Percentiles rank a stretch among this genome's conserved stretches.
Conservation (phyloP, 2,888 invertebrate genomes). For the Ashinkailepas kermadecensis region DNA sequence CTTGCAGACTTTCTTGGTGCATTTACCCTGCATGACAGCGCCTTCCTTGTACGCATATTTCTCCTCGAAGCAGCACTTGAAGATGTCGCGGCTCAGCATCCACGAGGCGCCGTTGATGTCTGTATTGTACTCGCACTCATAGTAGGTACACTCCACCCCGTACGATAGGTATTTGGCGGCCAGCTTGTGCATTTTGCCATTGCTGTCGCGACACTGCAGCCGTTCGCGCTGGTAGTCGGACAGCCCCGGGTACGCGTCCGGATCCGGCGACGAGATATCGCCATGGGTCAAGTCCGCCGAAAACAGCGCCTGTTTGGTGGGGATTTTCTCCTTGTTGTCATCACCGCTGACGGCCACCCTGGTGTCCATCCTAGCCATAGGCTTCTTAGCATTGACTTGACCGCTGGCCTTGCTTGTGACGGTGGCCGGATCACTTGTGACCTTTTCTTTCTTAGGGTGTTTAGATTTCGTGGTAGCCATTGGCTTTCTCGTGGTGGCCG, state of each 20-base stretch:
- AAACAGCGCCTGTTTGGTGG: not conserved
- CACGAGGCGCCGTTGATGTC: not conserved
- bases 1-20: not conserved
- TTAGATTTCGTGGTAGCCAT: too few species aligned
- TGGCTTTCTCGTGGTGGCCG: not conserved
- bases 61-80: slow-evolving; percentile 19
- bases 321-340: slow-evolving; percentile 9
- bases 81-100: slow-evolving; percentile 17
- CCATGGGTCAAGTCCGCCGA: not conserved
- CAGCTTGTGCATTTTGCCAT: not conserved
- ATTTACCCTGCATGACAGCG: slow-evolving; percentile 12
- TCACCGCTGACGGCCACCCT: not conserved
- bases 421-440: too few species aligned
- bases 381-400: not conserved
- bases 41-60: not conserved
- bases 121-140: slow-evolving; percentile 4
- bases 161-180: not conserved
- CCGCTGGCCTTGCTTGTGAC: too few species aligned
- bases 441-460: too few species aligned
- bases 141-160: slow-evolving; percentile 6
- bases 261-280: not conserved
- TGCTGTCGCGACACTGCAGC: not conserved
- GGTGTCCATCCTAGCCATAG: slow-evolving; percentile 21
- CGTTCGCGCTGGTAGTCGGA: not conserved
- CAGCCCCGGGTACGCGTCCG: not conserved